Evolutionary conservation across 2,888 invertebrate species (phyloP).

Genomic region (Leptogaster cylindrica): DNA sequence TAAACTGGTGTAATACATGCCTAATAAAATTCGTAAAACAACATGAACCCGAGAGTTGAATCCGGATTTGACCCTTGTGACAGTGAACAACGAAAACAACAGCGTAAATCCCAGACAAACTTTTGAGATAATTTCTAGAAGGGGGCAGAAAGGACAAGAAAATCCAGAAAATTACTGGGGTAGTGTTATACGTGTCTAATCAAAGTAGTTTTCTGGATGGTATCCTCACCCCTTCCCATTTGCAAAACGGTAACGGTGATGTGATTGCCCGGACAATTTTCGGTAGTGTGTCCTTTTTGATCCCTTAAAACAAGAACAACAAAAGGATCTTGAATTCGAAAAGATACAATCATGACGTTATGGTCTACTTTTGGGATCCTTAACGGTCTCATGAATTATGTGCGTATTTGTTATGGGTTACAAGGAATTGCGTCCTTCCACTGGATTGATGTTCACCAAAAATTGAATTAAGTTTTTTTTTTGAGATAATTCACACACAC

Average conservation of each 20-base stretch:
- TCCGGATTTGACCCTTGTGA: conserved; percentile 50
- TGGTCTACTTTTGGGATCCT: conserved; percentile 48
- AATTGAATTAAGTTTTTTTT: conserved; percentile 44
- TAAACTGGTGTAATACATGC: conserved; percentile 48
- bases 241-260: neutral
- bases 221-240: conserved; percentile 48
- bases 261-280: neutral
- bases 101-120: conserved; percentile 16
- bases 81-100: neutral
- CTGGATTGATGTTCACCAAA: conserved; percentile 21
- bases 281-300: conserved; percentile 17
- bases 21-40: conserved; percentile 47
- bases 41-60: conserved; percentile 42
- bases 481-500: too few species aligned
- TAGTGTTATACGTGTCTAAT: conserved; percentile 49
- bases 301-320: conserved; percentile 48
- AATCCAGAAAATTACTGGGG: conserved; percentile 49
- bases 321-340: conserved; percentile 24
- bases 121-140: conserved; percentile 40
- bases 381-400: conserved; percentile 49
- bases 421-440: conserved; percentile 23
- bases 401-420: conserved; percentile 8
- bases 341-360: conserved; percentile 43
- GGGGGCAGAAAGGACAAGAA: conserved; percentile 45
- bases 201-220: conserved; percentile 45